These are phyloP conservation scores for Pangasius sanitwongsei DNA, from an alignment of 2,797 vertebrate genomes.

Conservation along the genomic window DNA sequence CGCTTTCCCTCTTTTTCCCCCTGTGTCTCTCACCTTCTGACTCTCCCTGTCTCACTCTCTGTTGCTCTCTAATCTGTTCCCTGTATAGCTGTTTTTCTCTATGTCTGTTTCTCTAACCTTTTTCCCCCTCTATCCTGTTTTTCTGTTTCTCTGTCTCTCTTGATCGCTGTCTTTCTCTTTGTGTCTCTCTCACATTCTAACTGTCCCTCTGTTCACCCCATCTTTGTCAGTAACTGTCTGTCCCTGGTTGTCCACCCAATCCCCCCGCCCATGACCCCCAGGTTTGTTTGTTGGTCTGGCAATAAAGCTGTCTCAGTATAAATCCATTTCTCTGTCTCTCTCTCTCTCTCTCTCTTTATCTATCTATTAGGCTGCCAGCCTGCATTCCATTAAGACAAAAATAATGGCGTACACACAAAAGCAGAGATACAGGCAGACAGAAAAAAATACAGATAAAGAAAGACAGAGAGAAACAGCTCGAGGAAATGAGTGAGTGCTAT, in stretches of 20 bases:
- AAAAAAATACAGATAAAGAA: constrained; percentile 23
- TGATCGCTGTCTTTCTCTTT: not conserved
- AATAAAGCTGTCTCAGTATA: constrained; percentile 19
- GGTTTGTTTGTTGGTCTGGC: not conserved
- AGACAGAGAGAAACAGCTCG: constrained; percentile 21
- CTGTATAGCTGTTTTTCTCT: not conserved
- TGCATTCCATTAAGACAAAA: constrained; percentile 54
- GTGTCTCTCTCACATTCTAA: not conserved
- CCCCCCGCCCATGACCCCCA: not conserved
- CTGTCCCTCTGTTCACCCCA: not conserved
- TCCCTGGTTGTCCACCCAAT: not conserved
- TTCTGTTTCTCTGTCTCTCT: not conserved
- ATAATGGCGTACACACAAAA: constrained; percentile 42
- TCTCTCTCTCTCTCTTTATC: constrained; percentile 1
- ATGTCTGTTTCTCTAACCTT: not conserved
- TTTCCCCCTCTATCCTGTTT: not conserved
- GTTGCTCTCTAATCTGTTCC: constrained; percentile 4
- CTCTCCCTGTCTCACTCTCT: not conserved
- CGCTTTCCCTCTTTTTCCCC: not conserved
- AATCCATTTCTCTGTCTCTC: constrained; percentile 3
- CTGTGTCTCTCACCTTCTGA: not conserved
- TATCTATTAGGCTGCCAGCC: constrained; percentile 43
- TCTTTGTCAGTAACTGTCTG: not conserved
- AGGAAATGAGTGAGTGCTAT: not conserved
- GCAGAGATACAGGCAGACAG: not conserved